Percentiles rank a stretch among this genome's conserved stretches.
Conservation (phyloP, 2,113 vertebrate genomes). For the Aphelocoma coerulescens region DNA sequence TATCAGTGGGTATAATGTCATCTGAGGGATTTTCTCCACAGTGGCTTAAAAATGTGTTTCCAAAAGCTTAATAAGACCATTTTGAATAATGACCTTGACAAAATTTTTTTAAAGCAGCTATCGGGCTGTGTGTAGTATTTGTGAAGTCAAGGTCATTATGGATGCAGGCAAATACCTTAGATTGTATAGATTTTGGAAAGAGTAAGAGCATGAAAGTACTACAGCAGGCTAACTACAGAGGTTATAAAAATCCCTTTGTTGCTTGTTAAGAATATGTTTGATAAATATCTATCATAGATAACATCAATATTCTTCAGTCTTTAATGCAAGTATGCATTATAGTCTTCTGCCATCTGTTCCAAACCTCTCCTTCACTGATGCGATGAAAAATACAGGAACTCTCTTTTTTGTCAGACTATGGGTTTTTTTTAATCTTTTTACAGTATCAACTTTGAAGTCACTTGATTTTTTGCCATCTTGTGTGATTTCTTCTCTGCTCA, state of each 20-base stretch:
- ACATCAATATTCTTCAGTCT: not conserved
- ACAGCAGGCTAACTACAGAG: not conserved
- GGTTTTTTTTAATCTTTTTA: not conserved
- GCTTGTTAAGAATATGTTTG: not conserved
- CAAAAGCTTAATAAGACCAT: not conserved
- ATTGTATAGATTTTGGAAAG: not conserved
- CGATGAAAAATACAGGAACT: not conserved
- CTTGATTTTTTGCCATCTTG: not conserved
- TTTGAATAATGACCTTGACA: not conserved
- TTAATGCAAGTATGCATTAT: not conserved
- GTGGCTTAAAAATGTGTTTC: not conserved
- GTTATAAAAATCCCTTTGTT: not conserved
- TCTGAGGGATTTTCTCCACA: not conserved
- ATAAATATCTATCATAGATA: not conserved
- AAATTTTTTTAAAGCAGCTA: not conserved
- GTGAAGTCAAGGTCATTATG: not conserved
- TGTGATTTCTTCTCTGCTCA: not conserved
- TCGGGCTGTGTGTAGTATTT: not conserved
- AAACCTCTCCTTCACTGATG: not conserved
- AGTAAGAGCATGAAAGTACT: not conserved
- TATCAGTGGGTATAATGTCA: not conserved
- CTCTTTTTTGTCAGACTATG: not conserved
- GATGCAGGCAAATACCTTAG: not conserved
- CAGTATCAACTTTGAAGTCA: not conserved
- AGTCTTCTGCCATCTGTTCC: not conserved